These are phyloP conservation scores for Nymphalis polychloros DNA, from an alignment of 2,888 invertebrate species.

Conservation along the genomic window DNA sequence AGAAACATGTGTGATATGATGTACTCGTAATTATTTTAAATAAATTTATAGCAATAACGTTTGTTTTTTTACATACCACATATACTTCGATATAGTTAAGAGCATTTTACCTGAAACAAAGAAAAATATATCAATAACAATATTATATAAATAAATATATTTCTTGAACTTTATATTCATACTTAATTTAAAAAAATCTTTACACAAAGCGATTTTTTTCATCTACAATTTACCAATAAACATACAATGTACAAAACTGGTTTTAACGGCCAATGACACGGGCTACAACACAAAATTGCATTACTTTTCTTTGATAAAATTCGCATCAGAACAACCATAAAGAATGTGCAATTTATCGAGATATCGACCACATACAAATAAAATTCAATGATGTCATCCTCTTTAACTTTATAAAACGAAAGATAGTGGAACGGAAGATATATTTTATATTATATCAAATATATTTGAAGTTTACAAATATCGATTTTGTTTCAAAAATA, in stretches of 20 bases:
- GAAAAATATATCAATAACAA: neutral
- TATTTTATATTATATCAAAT: neutral
- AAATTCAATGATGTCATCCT: conserved; percentile 7
- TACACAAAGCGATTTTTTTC: neutral
- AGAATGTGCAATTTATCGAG: conserved; percentile 53
- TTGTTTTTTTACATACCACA: conserved; percentile 25
- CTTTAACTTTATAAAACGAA: neutral
- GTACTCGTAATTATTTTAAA: conserved; percentile 42
- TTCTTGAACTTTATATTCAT: neutral
- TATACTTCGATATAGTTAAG: neutral
- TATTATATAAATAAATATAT: neutral
- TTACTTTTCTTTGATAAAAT: conserved; percentile 54
- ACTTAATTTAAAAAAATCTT: neutral
- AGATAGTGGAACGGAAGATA: neutral
- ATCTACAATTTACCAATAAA: conserved; percentile 4
- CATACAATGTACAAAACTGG: conserved; percentile 50
- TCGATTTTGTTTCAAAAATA: too few relatives aligned
- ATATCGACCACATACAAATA: conserved; percentile 43
- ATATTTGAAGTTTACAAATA: too few relatives aligned
- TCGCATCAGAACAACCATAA: conserved; percentile 51
- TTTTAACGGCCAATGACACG: conserved; percentile 64
- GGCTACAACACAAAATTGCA: conserved; percentile 66
- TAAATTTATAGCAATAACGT: conserved; percentile 37
- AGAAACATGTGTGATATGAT: conserved; percentile 46
- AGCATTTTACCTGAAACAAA: conserved; percentile 24